phyloP scores from a whole-genome alignment of 1,140 invertebrate genomes.

The Apis laboriosa region DNA sequence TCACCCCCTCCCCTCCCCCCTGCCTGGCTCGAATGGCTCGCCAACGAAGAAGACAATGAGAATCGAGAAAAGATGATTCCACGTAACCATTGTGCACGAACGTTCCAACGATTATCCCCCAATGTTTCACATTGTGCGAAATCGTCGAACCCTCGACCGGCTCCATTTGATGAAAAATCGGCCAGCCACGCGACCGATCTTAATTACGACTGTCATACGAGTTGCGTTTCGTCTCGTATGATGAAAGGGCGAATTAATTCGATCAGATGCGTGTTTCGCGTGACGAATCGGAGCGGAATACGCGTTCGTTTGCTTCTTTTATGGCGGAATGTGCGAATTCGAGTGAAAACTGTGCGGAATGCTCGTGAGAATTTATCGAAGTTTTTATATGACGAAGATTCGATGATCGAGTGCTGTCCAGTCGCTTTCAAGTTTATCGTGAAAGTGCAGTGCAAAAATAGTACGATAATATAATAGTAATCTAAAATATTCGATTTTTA shows the following conservation, averaged over 20 bases:
- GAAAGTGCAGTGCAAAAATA: too few relatives aligned
- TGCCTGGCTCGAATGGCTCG: not conserved
- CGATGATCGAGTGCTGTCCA: not conserved
- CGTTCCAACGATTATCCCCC: constrained; percentile 52
- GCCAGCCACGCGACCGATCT: constrained; percentile 18
- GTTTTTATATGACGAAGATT: not conserved
- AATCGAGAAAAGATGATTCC: constrained; percentile 46
- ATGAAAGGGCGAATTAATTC: constrained; percentile 48
- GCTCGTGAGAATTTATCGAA: not conserved
- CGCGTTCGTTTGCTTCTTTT: not conserved
- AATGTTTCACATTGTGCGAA: constrained; percentile 52
- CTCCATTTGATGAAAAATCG: constrained; percentile 59
- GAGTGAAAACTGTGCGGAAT: not conserved
- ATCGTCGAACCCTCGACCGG: constrained; percentile 40
- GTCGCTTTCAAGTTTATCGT: too few relatives aligned
- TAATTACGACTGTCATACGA: constrained; percentile 54
- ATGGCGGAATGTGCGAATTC: not conserved
- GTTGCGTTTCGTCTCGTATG: not conserved
- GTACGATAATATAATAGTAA: too few relatives aligned
- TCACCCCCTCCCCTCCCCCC: too few relatives aligned
- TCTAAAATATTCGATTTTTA: too few relatives aligned
- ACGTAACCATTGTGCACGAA: constrained; percentile 40
- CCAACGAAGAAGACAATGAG: constrained; percentile 42
- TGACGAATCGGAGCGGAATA: not conserved
- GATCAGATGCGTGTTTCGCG: constrained; percentile 16